Base-by-base conservation (phyloP, 2,113 vertebrate species). In the Cyanoramphus novaezelandiae region DNA sequence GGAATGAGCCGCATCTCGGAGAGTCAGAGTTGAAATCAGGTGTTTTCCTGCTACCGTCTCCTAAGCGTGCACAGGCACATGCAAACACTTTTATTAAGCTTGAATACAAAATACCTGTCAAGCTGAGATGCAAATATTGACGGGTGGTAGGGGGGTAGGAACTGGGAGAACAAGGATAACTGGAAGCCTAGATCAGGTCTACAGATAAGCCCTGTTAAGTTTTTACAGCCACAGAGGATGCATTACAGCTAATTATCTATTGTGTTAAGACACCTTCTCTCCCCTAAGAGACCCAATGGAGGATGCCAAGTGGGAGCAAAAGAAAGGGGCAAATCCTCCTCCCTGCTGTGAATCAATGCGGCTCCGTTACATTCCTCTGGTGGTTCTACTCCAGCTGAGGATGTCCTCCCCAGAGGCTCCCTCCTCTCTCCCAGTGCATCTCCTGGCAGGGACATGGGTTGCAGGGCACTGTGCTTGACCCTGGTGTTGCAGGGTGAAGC, bases 111-210 rank as follows among this genome's bases (percentile, higher is more conserved):
- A 79, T 74, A 71, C 27, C 9, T 87, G 74, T 90, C 92, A 88
- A 65, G 81, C 60, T 41, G 71, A 84, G 53, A 94, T 94, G 88
- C 83, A 95, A 88, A 96, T 93, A 23, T 8, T 52, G 28, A 13
- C 7, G 20, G 43, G 8, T 13, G 19, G n/a, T 14, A 8, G 2
- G 5, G 41, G 53, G 69, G 46, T 41, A 70, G 55, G 62, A 95
- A 92, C 86, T 23, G 91, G 91, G 90, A 90, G 89, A 97, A 93
- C 96, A 63, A 46, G 96, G 96, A 37, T 92, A 94, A 96, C 95
- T 95, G 90, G 85, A 95, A 95, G 78, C 50, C 8, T 35, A 90
- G 93, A 92, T 90, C 82, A 35, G 28, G 33, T 77, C 60, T 92
- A 8, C 35, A 86, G 89, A 93, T 95, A 84, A 90, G 28, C 86